phyloP scores from a whole-genome alignment of 2,888 invertebrate genomes.

The Acronicta psi region DNA sequence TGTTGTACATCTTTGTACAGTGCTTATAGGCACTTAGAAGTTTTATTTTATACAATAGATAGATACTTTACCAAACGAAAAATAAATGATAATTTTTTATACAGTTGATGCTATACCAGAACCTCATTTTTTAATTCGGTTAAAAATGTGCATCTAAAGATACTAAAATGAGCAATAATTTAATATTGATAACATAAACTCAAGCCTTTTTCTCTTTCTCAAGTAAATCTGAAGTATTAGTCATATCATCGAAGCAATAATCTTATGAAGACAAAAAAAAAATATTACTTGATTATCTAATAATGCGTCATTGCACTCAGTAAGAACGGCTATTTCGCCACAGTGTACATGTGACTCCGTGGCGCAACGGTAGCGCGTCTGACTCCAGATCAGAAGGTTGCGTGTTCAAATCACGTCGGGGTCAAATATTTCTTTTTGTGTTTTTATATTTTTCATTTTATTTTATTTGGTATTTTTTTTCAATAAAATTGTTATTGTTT shows the following conservation, averaged over 20 bases:
- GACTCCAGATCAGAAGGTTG: constrained; percentile 99
- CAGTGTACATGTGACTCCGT: constrained; percentile 92
- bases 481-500: neutral
- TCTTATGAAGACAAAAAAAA: neutral
- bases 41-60: no score
- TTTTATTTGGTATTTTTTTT: constrained; percentile 9
- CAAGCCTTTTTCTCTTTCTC: no score
- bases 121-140: no score
- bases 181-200: no score
- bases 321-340: neutral
- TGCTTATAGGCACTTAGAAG: no score
- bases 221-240: neutral
- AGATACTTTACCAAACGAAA: no score
- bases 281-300: no score
- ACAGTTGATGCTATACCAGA: no score
- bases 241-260: neutral
- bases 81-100: no score
- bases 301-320: constrained; percentile 86
- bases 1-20: no score
- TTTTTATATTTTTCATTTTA: constrained; percentile 12
- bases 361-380: constrained; percentile 99
- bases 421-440: constrained; percentile 85
- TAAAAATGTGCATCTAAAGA: no score
- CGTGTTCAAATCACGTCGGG: constrained; percentile 99
- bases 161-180: no score